These are phyloP conservation scores for Ctena decussata DNA, from an alignment of 2,888 invertebrate species.

Conservation along the genomic window DNA sequence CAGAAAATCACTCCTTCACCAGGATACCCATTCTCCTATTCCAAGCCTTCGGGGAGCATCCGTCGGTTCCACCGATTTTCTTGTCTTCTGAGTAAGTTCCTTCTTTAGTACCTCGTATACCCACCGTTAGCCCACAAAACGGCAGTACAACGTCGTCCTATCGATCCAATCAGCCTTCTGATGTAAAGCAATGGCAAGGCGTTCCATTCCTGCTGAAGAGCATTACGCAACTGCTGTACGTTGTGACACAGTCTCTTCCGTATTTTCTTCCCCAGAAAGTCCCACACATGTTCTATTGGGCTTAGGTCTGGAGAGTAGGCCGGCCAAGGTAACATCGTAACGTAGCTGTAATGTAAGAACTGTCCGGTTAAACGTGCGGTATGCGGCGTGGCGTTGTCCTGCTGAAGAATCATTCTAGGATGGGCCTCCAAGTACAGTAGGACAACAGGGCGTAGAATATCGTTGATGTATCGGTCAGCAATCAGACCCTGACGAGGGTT, in stretches of 20 bases:
- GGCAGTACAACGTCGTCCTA: too few species aligned
- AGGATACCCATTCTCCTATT: too few species aligned
- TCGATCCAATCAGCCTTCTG: too few species aligned
- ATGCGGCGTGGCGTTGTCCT: slow-evolving; percentile 17
- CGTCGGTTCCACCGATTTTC: too few species aligned
- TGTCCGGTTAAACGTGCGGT: slow-evolving; percentile 6
- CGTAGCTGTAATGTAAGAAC: neutral
- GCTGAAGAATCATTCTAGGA: slow-evolving; percentile 22
- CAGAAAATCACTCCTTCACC: too few species aligned
- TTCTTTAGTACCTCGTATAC: neutral
- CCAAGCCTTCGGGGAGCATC: too few species aligned
- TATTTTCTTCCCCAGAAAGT: neutral
- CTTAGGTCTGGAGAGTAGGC: neutral
- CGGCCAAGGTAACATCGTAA: neutral
- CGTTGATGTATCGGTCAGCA: slow-evolving; percentile 14
- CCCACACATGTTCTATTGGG: neutral
- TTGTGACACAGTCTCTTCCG: too few species aligned
- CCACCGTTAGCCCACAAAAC: too few species aligned
- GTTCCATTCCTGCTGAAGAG: too few species aligned
- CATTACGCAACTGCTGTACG: too few species aligned
- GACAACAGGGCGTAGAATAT: slow-evolving; percentile 5
- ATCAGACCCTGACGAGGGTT: neutral
- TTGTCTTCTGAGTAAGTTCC: too few species aligned
- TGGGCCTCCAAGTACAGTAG: slow-evolving; percentile 5
- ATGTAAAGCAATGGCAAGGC: too few species aligned